These are phyloP conservation scores for Drosophila tristis DNA, from an alignment of 1,140 invertebrate species.

Conservation along the genomic window DNA sequence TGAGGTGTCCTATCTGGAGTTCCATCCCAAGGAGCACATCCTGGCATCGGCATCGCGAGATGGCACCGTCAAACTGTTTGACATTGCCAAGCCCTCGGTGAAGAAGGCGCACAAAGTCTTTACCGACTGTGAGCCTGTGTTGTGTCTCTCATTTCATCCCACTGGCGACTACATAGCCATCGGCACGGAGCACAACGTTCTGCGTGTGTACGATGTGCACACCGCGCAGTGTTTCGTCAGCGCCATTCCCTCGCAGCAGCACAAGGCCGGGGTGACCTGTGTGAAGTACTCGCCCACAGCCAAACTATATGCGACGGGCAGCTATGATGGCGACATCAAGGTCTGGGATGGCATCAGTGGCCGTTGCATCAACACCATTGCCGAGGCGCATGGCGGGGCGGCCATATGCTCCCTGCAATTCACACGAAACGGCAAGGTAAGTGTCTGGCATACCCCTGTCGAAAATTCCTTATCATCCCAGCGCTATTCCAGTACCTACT, in stretches of 20 bases:
- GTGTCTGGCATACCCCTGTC: not conserved
- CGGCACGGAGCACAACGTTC: constrained; percentile 95
- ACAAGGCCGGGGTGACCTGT: constrained; percentile 93
- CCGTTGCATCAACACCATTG: constrained; percentile 96
- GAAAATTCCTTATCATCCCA: not conserved
- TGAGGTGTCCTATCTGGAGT: constrained; percentile 98
- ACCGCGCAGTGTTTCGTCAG: constrained; percentile 98
- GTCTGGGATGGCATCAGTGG: constrained; percentile 98
- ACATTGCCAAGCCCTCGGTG: constrained; percentile 98
- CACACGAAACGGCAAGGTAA: constrained; percentile 97
- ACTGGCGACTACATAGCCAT: constrained; percentile 97
- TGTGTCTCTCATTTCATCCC: constrained; percentile 97
- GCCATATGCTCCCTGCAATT: constrained; percentile 98
- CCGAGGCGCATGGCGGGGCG: constrained; percentile 96
- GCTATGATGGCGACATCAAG: constrained; percentile 97
- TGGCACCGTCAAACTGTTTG: constrained; percentile 97
- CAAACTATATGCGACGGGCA: constrained; percentile 95
- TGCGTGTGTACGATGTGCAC: constrained; percentile 97
- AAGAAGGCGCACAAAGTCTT: constrained; percentile 99
- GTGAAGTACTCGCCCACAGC: constrained; percentile 93
- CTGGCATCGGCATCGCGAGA: constrained; percentile 97
- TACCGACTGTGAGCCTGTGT: constrained; percentile 95
- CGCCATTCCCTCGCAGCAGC: constrained; percentile 95
- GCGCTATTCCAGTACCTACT: constrained; percentile 91
- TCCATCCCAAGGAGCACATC: constrained; percentile 97